Evolutionary conservation across 1,140 invertebrate genomes (phyloP).

Genomic region (Drosophila mayri): DNA sequence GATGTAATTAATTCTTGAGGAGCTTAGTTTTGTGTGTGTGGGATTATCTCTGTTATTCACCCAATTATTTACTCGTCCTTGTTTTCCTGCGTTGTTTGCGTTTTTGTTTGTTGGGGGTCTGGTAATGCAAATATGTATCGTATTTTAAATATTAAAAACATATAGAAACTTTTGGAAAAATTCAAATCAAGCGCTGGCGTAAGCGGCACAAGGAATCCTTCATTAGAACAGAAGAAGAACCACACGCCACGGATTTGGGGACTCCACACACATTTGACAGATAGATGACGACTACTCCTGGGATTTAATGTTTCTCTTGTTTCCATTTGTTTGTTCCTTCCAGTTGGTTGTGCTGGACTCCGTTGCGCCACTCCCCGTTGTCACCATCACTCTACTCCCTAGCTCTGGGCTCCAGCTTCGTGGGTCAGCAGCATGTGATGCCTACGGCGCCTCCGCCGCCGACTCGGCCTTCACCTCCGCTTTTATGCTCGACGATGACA

Average conservation of each 20-base stretch:
- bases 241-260: conserved; percentile 20
- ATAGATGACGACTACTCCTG: conserved; percentile 38
- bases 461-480: conserved; percentile 80
- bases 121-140: conserved; percentile 77
- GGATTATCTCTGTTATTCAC: conserved; percentile 15
- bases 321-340: conserved; percentile 6
- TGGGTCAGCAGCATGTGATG: conserved; percentile 37
- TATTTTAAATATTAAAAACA: conserved; percentile 73
- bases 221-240: conserved; percentile 49
- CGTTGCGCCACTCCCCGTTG: conserved; percentile 65
- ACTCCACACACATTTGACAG: conserved; percentile 36
- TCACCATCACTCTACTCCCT: conserved; percentile 40
- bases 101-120: conserved; percentile 33
- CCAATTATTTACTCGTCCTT: conserved; percentile 15
- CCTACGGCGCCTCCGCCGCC: conserved; percentile 82
- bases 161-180: conserved; percentile 78
- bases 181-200: conserved; percentile 76
- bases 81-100: conserved; percentile 35
- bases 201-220: conserved; percentile 59
- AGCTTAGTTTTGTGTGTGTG: conserved; percentile 58
- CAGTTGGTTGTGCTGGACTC: conserved; percentile 29
- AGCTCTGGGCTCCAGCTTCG: conserved; percentile 29
- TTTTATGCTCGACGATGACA: conserved; percentile 76
- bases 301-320: conserved; percentile 4
- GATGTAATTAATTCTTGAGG: conserved; percentile 79